These are phyloP conservation scores for Sebastes jordani DNA, from an alignment of 2,797 vertebrate genomes.

Conservation along the genomic window DNA sequence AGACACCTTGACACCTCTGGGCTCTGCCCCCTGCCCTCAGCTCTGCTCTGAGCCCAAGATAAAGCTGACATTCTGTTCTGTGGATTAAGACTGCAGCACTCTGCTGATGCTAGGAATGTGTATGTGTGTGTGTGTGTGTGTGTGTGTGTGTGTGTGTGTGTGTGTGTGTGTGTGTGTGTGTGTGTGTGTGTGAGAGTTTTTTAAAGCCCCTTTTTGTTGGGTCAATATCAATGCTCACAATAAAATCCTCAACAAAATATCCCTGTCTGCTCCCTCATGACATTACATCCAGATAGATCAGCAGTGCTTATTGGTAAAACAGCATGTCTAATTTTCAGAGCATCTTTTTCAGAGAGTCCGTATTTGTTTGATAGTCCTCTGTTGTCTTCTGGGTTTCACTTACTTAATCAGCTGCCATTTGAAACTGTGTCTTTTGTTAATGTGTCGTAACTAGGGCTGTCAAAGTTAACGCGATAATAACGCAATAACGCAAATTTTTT, in stretches of 20 bases:
- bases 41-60: conserved; percentile 1
- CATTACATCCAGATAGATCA: background rate
- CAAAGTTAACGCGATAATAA: too few species aligned
- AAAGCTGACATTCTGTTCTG: conserved; percentile 32
- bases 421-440: background rate
- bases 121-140: background rate
- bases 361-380: background rate
- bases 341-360: background rate
- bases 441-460: background rate
- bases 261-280: background rate
- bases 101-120: background rate
- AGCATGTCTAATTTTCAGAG: background rate
- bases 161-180: background rate
- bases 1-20: conserved; percentile 55
- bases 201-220: background rate
- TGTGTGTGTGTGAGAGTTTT: background rate
- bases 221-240: background rate
- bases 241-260: background rate
- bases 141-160: background rate
- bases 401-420: background rate
- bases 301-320: background rate
- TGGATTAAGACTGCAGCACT: conserved; percentile 2
- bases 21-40: conserved; percentile 30
- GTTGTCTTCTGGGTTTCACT: background rate
- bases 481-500: too few species aligned